These are phyloP conservation scores for Tetrao urogallus DNA, from an alignment of 2,113 vertebrate genomes.

Conservation along the genomic window DNA sequence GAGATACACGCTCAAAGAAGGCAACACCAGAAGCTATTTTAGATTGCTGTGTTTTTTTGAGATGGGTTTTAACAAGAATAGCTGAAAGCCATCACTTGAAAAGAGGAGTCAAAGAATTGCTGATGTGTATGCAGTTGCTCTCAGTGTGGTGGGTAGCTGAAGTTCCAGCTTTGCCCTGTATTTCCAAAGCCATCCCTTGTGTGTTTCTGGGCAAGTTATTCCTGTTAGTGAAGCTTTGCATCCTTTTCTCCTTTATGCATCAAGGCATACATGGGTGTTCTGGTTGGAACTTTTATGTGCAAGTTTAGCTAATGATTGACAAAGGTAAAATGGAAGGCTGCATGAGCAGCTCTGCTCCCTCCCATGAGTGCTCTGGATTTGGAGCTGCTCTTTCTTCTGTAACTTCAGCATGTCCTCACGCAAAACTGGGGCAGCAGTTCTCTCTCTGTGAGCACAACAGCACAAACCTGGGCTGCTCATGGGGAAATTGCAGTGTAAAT, in stretches of 20 bases:
- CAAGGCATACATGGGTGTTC: not conserved
- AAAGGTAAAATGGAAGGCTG: not conserved
- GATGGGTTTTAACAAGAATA: not conserved
- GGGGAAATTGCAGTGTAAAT: not conserved
- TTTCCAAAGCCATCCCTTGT: not conserved
- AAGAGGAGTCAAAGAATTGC: not conserved
- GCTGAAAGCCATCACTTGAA: not conserved
- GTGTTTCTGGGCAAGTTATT: not conserved
- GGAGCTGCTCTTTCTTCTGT: not conserved
- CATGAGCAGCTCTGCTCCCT: not conserved
- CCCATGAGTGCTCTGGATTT: not conserved
- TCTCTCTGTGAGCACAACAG: not conserved
- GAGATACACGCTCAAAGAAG: rapidly evolving
- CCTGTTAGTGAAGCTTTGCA: not conserved
- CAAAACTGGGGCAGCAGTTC: not conserved
- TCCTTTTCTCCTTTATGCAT: not conserved
- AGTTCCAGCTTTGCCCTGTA: not conserved
- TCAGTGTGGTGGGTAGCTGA: not conserved
- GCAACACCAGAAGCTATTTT: not conserved
- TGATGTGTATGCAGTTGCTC: not conserved
- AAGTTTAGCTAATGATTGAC: not conserved
- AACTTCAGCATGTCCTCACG: not conserved
- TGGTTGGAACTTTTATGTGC: not conserved
- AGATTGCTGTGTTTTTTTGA: not conserved
- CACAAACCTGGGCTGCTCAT: too few relatives aligned